These are phyloP conservation scores for Pluvianellus socialis DNA, from an alignment of 2,113 vertebrate genomes.

Conservation along the genomic window DNA sequence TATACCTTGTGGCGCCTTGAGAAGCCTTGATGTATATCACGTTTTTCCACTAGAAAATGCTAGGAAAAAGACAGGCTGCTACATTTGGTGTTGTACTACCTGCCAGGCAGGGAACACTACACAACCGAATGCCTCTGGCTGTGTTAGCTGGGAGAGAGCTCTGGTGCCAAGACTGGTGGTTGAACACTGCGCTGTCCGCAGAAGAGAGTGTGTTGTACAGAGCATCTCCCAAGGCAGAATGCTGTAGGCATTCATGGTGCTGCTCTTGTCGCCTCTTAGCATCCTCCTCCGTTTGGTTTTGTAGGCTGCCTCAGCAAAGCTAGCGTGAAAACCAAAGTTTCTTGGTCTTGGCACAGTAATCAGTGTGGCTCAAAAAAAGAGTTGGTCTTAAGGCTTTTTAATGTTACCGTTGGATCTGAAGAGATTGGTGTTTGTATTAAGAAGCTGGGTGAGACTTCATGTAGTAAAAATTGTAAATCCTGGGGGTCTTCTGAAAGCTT, in stretches of 20 bases:
- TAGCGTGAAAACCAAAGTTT: neutral
- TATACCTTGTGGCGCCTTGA: neutral
- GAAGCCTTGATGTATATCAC: neutral
- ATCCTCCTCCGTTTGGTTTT: neutral
- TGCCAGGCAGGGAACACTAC: neutral
- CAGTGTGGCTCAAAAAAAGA: accelerated
- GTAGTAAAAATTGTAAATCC: neutral
- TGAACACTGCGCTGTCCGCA: neutral
- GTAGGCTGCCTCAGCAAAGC: neutral
- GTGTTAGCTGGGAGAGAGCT: neutral
- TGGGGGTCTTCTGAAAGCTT: neutral
- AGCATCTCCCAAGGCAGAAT: neutral
- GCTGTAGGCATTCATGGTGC: neutral
- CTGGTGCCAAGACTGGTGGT: neutral
- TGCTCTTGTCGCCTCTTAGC: neutral
- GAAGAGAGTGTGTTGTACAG: neutral
- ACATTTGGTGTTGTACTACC: neutral
- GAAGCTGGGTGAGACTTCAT: neutral
- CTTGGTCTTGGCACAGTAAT: neutral
- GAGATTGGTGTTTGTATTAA: neutral
- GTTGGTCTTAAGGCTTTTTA: neutral
- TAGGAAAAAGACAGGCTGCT: neutral
- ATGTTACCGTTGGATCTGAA: neutral
- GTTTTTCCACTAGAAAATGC: neutral
- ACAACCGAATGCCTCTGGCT: neutral